Conservation (phyloP, 2,888 invertebrate genomes). For the Steinernema hermaphroditum region DNA sequence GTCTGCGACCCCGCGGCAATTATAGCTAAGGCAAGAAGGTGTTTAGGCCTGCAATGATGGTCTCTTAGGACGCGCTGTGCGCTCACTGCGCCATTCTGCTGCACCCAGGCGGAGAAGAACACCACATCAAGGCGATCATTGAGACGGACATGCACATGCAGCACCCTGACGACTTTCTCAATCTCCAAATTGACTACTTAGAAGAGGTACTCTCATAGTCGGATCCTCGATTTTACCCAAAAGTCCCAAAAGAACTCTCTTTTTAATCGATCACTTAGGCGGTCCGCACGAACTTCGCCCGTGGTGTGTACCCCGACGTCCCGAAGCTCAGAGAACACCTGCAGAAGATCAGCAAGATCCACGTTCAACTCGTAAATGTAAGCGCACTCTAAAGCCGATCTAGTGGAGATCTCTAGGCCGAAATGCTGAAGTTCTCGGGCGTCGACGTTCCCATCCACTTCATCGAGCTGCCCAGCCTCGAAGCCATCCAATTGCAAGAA, state of each 20-base stretch:
- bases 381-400: too few species aligned
- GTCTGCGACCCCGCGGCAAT: neutral
- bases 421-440: too few species aligned
- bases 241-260: neutral
- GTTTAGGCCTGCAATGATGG: neutral
- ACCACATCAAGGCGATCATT: neutral
- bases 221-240: too few species aligned
- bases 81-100: neutral
- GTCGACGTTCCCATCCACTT: too few species aligned
- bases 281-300: neutral
- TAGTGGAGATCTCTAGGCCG: too few species aligned
- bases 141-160: neutral
- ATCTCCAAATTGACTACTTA: neutral
- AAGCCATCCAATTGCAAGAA: too few species aligned
- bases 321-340: too few species aligned
- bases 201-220: neutral
- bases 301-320: neutral
- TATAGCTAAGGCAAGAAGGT: neutral
- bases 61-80: neutral
- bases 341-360: too few species aligned
- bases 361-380: too few species aligned
- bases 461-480: too few species aligned
- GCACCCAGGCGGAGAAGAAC: neutral
- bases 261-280: neutral
- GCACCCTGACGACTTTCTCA: neutral